These are phyloP conservation scores for Cranoglanis bouderius DNA, from an alignment of 2,113 vertebrate species.

Conservation along the genomic window DNA sequence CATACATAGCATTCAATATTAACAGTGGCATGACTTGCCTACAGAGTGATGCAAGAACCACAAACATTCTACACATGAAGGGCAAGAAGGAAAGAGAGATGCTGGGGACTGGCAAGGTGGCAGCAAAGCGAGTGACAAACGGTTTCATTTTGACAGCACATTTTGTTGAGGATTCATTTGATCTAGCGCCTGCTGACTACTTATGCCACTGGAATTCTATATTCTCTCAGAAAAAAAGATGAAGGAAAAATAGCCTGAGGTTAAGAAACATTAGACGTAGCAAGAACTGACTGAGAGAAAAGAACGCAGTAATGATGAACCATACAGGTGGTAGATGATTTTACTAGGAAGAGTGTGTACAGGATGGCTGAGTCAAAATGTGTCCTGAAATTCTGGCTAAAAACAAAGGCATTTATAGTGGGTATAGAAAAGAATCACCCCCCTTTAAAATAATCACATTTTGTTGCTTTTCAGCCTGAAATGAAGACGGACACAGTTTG, in stretches of 20 bases:
- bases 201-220: constrained; percentile 71
- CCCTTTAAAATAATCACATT: too few relatives aligned
- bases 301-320: constrained; percentile 37
- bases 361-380: constrained; percentile 13
- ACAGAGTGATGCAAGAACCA: constrained; percentile 57
- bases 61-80: constrained; percentile 50
- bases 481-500: too few relatives aligned
- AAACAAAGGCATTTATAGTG: not conserved
- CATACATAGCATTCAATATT: constrained; percentile 59
- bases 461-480: too few relatives aligned
- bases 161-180: constrained; percentile 61
- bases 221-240: constrained; percentile 71
- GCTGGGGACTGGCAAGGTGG: not conserved
- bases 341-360: not conserved
- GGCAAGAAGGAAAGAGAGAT: constrained; percentile 9
- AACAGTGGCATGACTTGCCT: constrained; percentile 55
- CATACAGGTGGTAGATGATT: constrained; percentile 33
- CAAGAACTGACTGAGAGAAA: constrained; percentile 58
- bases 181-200: constrained; percentile 66
- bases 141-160: constrained; percentile 67
- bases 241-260: constrained; percentile 68
- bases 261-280: constrained; percentile 60
- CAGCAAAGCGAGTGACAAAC: constrained; percentile 56
- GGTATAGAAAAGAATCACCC: too few relatives aligned
- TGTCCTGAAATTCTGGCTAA: not conserved